Evolutionary conservation across 1,140 invertebrate genomes (phyloP).

Genomic region (Telenomus remus): DNA sequence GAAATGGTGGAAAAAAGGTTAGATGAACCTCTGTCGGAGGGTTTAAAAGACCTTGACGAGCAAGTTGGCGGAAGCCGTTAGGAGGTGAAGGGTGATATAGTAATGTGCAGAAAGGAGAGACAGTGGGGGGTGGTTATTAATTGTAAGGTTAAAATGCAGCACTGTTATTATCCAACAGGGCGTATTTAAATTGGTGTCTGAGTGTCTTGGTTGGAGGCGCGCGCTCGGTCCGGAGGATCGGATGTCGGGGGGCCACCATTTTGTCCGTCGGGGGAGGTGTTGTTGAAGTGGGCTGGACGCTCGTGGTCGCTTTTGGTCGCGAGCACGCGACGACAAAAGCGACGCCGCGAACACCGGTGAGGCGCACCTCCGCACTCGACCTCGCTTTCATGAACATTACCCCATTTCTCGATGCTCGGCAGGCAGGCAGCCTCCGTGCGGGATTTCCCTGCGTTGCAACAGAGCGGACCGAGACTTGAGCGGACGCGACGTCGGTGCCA

Average conservation of each 20-base stretch:
- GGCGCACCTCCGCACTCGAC: neutral
- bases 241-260: conserved; percentile 76
- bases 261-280: conserved; percentile 78
- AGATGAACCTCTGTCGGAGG: no score
- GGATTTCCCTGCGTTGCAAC: conserved; percentile 63
- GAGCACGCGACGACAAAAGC: neutral
- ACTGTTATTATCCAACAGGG: no score
- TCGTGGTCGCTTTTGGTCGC: conserved; percentile 54
- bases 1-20: no score
- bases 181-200: no score
- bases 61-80: no score
- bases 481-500: conserved; percentile 57
- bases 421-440: conserved; percentile 67
- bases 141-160: no score
- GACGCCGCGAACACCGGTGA: neutral
- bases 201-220: conserved; percentile 28
- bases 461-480: no score
- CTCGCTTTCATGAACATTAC: conserved; percentile 70
- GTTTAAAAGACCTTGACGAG: no score
- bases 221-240: conserved; percentile 62
- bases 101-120: no score
- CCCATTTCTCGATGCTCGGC: conserved; percentile 67
- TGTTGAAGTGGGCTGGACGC: conserved; percentile 74
- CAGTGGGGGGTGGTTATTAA: no score
- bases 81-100: no score